Conservation (phyloP, 2,797 vertebrate species). For the Miichthys miiuy region DNA sequence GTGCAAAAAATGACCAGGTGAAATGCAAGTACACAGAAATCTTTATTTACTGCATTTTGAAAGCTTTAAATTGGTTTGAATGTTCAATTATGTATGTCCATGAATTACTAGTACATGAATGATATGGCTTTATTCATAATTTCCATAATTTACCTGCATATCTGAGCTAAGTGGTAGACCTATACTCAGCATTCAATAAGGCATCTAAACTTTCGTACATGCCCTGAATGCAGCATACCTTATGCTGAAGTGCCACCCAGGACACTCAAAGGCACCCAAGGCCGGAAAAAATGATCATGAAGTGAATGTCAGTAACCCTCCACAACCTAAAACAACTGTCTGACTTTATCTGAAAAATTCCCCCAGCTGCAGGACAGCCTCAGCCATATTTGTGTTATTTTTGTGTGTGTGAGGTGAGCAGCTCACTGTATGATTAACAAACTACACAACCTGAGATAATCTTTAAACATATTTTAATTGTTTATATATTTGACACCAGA, state of each 20-base stretch:
- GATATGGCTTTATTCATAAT: background rate
- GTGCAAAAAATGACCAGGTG: background rate
- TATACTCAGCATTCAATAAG: background rate
- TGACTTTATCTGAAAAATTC: background rate
- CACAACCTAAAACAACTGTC: background rate
- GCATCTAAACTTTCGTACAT: background rate
- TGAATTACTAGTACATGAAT: background rate
- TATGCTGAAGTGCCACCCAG: too few relatives aligned
- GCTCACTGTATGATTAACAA: background rate
- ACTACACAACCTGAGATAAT: slow-evolving; percentile 2
- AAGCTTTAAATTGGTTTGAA: background rate
- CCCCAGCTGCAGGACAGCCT: background rate
- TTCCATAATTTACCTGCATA: slow-evolving; percentile 3
- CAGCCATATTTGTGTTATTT: background rate
- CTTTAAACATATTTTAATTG: slow-evolving; percentile 67
- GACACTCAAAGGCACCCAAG: background rate
- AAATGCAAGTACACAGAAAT: background rate
- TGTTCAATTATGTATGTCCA: background rate
- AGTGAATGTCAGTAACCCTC: background rate
- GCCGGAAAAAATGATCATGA: background rate
- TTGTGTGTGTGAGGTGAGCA: background rate
- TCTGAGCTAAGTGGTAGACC: too few relatives aligned
- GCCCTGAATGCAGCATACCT: background rate
- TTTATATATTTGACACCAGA: slow-evolving; percentile 76
- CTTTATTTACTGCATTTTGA: background rate